Percentiles rank a stretch among this genome's conserved stretches.
phyloP scores from a whole-genome alignment of 2,888 invertebrate genomes.

The Monopis laevigella region DNA sequence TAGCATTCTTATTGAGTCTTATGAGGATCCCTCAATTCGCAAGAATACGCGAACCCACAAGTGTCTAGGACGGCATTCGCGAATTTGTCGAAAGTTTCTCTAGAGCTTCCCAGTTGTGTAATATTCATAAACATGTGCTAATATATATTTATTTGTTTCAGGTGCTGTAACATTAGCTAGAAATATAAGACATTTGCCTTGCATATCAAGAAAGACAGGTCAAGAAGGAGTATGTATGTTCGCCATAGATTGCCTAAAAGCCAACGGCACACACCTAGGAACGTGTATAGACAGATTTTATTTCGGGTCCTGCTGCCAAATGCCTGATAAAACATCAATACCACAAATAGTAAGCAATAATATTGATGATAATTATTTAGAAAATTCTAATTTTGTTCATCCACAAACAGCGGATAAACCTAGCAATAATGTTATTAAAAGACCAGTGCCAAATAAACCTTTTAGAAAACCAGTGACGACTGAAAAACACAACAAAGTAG shows the following conservation, averaged over 20 bases:
- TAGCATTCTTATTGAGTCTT: too few species aligned
- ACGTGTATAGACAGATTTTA: constrained; percentile 94
- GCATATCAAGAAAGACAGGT: constrained; percentile 81
- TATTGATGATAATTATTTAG: constrained; percentile 70
- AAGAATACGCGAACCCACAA: too few species aligned
- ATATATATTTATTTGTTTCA: constrained; percentile 34
- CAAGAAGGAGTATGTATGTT: constrained; percentile 93
- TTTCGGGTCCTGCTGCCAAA: constrained; percentile 91
- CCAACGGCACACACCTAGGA: constrained; percentile 90
- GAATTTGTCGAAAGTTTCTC: too few species aligned
- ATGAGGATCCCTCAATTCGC: too few species aligned
- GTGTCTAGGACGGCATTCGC: too few species aligned
- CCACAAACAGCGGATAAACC: constrained; percentile 35
- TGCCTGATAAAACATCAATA: constrained; percentile 64
- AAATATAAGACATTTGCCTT: constrained; percentile 89
- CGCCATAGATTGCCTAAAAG: constrained; percentile 90
- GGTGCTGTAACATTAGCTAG: constrained; percentile 81
- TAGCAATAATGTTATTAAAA: constrained; percentile 7
- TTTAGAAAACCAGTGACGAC: constrained; percentile 25
- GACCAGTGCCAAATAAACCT: constrained; percentile 2
- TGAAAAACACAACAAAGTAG: constrained; percentile 24
- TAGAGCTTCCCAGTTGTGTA: too few species aligned
- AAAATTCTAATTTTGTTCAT: constrained; percentile 55
- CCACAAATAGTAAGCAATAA: constrained; percentile 70
- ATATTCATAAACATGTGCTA: too few species aligned